phyloP scores from a whole-genome alignment of 2,797 vertebrate genomes.

The Loriculus beryllinus region DNA sequence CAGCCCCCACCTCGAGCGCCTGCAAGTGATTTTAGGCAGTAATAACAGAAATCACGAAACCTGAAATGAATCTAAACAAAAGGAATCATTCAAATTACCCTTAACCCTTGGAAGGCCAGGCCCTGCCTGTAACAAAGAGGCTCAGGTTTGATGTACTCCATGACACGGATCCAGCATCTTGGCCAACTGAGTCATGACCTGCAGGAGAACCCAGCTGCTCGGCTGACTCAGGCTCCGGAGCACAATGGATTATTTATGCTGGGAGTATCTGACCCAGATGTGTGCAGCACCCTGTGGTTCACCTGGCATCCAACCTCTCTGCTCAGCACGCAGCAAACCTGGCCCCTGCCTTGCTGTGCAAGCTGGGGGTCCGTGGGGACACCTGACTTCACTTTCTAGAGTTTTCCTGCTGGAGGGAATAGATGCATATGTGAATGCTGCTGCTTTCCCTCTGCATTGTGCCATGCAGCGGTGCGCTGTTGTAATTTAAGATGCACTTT shows the following conservation, averaged over 20 bases:
- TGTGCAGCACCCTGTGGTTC: background rate
- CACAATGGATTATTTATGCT: background rate
- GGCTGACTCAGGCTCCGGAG: background rate
- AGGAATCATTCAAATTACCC: conserved; percentile 51
- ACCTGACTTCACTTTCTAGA: background rate
- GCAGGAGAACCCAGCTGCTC: background rate
- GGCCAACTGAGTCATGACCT: background rate
- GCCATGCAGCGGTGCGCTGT: fast-evolving
- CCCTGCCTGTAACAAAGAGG: background rate
- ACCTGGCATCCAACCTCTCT: background rate
- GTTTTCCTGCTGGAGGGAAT: background rate
- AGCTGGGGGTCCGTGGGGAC: background rate
- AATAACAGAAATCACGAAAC: conserved; percentile 75
- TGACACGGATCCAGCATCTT: background rate
- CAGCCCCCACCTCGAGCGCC: conserved; percentile 48
- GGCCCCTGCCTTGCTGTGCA: background rate
- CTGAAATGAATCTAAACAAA: conserved; percentile 73
- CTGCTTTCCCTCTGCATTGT: background rate
- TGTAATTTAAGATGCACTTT: background rate
- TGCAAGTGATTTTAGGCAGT: conserved; percentile 73
- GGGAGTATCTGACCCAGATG: background rate
- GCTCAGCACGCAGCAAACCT: background rate
- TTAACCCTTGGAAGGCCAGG: conserved; percentile 20
- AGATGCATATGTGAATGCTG: background rate
- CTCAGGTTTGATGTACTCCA: background rate